Percentiles rank a stretch among this genome's conserved stretches.
phyloP scores from a whole-genome alignment of 2,113 vertebrate genomes.

The Hucho hucho region DNA sequence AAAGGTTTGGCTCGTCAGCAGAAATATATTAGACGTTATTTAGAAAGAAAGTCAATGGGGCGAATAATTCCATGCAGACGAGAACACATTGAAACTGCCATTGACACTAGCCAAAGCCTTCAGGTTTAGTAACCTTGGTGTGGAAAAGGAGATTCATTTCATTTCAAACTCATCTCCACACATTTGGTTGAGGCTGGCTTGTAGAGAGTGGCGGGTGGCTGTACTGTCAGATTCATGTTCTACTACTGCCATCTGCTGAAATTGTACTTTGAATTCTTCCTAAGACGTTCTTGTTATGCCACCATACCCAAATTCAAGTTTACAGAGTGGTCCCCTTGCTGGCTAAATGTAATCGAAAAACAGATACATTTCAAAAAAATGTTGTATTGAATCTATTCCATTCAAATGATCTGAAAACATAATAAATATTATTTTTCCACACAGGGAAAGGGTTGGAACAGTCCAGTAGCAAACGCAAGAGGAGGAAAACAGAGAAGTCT shows the following conservation, averaged over 20 bases:
- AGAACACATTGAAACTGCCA: not conserved
- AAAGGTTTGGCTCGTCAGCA: slow-evolving; percentile 12
- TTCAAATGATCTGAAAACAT: too few species aligned
- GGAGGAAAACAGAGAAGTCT: not conserved
- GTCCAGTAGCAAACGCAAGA: not conserved
- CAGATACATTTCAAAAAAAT: not conserved
- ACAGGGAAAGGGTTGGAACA: slow-evolving; percentile 1
- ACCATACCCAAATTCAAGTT: not conserved
- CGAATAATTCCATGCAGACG: not conserved
- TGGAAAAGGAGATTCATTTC: not conserved
- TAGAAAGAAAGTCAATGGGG: not conserved
- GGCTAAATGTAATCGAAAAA: not conserved
- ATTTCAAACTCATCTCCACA: not conserved
- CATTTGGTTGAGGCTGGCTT: not conserved
- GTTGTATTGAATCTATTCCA: not conserved
- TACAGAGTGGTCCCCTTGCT: not conserved
- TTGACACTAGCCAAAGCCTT: not conserved
- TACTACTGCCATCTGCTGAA: not conserved
- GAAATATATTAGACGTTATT: not conserved
- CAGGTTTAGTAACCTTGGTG: slow-evolving; percentile 5
- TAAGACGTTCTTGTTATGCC: not conserved
- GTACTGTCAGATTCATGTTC: not conserved
- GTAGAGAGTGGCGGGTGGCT: too few species aligned
- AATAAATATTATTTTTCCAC: too few species aligned
- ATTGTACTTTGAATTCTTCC: not conserved